Conservation (phyloP, 2,888 invertebrate species). For the Ectemnius cavifrons region DNA sequence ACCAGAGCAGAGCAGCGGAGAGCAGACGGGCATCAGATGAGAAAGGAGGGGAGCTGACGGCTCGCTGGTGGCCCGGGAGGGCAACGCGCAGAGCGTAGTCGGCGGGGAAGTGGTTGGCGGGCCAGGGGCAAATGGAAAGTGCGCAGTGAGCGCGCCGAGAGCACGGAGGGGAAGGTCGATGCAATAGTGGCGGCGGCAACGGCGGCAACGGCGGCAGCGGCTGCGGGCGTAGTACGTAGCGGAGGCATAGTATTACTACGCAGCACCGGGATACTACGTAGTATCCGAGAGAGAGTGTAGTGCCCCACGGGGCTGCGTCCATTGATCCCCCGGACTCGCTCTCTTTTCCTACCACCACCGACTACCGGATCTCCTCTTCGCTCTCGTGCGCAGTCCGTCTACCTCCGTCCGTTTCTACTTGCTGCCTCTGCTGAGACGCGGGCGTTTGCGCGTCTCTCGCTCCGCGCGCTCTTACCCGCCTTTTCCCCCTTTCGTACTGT, state of each 20-base stretch:
- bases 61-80: neutral
- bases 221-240: conserved; percentile 61
- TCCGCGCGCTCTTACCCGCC: conserved; percentile 12
- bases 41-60: conserved; percentile 9
- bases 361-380: conserved; percentile 31
- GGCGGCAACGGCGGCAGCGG: conserved; percentile 52
- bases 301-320: conserved; percentile 73
- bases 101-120: conserved; percentile 6
- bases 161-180: conserved; percentile 26
- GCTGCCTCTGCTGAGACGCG: conserved; percentile 34
- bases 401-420: neutral
- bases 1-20: neutral
- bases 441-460: conserved; percentile 31
- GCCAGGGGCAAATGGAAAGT: conserved; percentile 11
- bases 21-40: neutral
- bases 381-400: conserved; percentile 13
- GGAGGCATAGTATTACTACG: conserved; percentile 63
- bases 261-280: conserved; percentile 65
- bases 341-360: conserved; percentile 28
- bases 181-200: conserved; percentile 52
- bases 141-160: conserved; percentile 1
- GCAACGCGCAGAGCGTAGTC: neutral
- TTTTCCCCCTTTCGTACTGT: conserved; percentile 15
- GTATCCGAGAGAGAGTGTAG: conserved; percentile 67
- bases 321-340: conserved; percentile 68